Evolutionary conservation across 1,140 invertebrate genomes (phyloP).

Genomic region (Hestina assimilis): DNA sequence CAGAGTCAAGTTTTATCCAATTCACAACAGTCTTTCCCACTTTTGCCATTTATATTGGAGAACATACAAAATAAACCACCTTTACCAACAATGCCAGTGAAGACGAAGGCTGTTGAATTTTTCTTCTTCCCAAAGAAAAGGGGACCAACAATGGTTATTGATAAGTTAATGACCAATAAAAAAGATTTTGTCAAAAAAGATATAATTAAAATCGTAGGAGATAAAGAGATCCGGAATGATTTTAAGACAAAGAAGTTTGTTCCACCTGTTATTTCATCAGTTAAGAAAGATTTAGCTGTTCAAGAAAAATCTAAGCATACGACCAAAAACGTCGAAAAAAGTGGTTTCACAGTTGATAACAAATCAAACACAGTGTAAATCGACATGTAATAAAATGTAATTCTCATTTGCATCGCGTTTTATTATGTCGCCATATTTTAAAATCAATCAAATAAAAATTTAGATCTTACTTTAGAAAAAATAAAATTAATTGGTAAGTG

Average conservation of each 20-base stretch:
- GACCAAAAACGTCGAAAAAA: slow-evolving; percentile 6
- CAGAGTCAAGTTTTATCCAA: slow-evolving; percentile 23
- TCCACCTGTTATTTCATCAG: slow-evolving; percentile 31
- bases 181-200: slow-evolving; percentile 25
- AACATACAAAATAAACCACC: slow-evolving; percentile 35
- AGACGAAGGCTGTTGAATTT: slow-evolving; percentile 53
- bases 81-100: slow-evolving; percentile 28
- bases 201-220: slow-evolving; percentile 51
- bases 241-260: slow-evolving; percentile 34
- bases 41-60: slow-evolving; percentile 42
- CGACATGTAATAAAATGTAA: slow-evolving; percentile 2
- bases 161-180: slow-evolving; percentile 5
- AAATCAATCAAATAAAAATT: no score
- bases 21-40: slow-evolving; percentile 21
- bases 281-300: slow-evolving; percentile 45
- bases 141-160: slow-evolving; percentile 15
- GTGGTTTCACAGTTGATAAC: slow-evolving; percentile 6
- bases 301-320: slow-evolving; percentile 28
- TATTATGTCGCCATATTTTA: no score
- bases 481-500: no score
- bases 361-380: slow-evolving; percentile 23
- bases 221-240: slow-evolving; percentile 47
- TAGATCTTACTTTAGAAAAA: no score
- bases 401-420: no score
- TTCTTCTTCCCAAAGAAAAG: slow-evolving; percentile 55